Conservation (phyloP, 2,797 vertebrate genomes). For the Nyctibius grandis region DNA sequence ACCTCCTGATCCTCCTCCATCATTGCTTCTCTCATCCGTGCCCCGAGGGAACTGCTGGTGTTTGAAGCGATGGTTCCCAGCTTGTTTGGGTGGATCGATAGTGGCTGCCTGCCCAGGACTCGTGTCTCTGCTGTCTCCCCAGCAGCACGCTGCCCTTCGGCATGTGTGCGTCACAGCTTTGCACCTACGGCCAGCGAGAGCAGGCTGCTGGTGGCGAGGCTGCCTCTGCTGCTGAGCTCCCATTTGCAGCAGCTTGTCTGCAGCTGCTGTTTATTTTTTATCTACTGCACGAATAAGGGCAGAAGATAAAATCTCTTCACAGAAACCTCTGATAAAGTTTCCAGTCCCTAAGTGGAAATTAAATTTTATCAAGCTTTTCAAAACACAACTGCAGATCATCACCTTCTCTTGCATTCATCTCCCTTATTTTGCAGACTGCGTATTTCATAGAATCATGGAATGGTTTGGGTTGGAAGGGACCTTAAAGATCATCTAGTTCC, state of each 20-base stretch:
- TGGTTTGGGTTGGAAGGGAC: no score
- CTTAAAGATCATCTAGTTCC: no score
- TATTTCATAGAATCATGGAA: no score
- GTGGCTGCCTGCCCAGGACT: not conserved
- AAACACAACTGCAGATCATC: not conserved
- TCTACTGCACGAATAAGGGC: not conserved
- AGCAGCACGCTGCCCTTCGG: not conserved
- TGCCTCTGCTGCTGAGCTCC: not conserved
- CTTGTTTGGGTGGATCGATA: not conserved
- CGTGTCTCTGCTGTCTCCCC: not conserved
- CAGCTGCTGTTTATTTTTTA: not conserved
- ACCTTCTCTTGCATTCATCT: not conserved
- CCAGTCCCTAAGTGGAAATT: not conserved
- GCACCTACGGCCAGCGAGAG: accelerated
- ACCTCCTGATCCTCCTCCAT: not conserved
- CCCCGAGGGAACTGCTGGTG: not conserved
- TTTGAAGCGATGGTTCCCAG: not conserved
- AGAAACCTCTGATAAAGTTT: conserved; percentile 3
- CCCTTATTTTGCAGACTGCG: not conserved
- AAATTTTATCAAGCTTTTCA: not conserved
- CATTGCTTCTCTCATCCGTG: accelerated
- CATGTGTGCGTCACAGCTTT: accelerated
- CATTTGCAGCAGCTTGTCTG: not conserved
- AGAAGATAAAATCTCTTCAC: not conserved
- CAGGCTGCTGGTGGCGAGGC: not conserved